Conservation (phyloP, 2,113 vertebrate genomes). For the Dipodomys ordii region DNA sequence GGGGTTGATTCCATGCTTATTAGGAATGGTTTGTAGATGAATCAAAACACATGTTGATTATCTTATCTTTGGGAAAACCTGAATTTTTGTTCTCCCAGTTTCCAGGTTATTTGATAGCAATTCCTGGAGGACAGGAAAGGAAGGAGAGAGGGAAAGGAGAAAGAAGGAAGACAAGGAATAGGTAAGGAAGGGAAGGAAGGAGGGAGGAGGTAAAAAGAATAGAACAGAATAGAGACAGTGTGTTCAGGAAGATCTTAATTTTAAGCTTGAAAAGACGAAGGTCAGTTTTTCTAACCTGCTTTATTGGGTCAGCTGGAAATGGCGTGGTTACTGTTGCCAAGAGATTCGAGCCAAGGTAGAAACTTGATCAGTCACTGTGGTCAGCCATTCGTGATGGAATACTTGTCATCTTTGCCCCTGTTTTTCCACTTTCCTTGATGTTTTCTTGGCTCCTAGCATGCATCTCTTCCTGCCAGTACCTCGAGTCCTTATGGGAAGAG, state of each 20-base stretch:
- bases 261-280: constrained; percentile 61
- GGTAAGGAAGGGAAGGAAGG: background rate
- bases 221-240: background rate
- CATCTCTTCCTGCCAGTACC: constrained; percentile 21
- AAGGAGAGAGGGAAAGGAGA: background rate
- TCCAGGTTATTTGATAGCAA: background rate
- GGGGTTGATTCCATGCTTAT: background rate
- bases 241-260: constrained; percentile 37
- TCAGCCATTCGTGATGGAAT: constrained; percentile 44
- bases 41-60: background rate
- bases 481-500: constrained; percentile 24
- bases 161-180: background rate
- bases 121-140: background rate
- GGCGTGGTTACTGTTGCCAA: constrained; percentile 51
- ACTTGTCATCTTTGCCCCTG: constrained; percentile 63
- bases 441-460: constrained; percentile 35
- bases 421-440: constrained; percentile 57
- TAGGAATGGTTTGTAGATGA: background rate
- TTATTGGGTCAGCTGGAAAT: constrained; percentile 54
- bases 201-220: constrained; percentile 19
- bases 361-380: constrained; percentile 48
- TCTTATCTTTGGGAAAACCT: background rate
- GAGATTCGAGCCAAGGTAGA: constrained; percentile 66
- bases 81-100: background rate
- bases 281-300: constrained; percentile 60